phyloP scores from a whole-genome alignment of 2,888 invertebrate species.

The Parnassius orleans region DNA sequence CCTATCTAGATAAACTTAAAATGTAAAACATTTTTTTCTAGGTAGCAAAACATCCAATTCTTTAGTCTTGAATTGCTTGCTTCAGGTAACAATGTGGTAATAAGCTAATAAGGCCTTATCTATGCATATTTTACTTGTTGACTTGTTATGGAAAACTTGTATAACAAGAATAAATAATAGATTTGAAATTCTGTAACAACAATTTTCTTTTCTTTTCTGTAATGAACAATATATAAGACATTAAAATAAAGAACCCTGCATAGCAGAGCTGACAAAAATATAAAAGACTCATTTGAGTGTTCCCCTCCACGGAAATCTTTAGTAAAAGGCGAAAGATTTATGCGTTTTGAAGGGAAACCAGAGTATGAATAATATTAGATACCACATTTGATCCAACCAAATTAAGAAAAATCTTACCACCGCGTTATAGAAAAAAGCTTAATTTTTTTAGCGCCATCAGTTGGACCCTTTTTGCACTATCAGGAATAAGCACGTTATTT shows the following conservation, averaged over 20 bases:
- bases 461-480: not conserved
- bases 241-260: not conserved
- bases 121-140: too few species aligned
- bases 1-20: too few species aligned
- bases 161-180: too few species aligned
- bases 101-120: too few species aligned
- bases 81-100: too few species aligned
- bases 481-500: not conserved
- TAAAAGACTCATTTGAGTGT: constrained; percentile 16
- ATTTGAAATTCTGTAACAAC: too few species aligned
- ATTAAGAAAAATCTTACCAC: not conserved
- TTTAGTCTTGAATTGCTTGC: too few species aligned
- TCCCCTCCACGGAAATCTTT: constrained; percentile 65
- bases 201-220: too few species aligned
- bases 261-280: constrained; percentile 6
- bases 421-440: not conserved
- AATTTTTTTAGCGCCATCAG: not conserved
- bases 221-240: not conserved
- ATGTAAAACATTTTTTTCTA: too few species aligned
- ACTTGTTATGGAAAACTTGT: too few species aligned
- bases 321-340: constrained; percentile 89
- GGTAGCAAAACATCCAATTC: too few species aligned
- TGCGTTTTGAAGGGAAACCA: constrained; percentile 84
- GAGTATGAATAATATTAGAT: not conserved
- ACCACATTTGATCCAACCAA: not conserved